Percentiles rank a stretch among this genome's conserved stretches.
Conservation (phyloP, 1,140 invertebrate species). For the Sinella curviseta region DNA sequence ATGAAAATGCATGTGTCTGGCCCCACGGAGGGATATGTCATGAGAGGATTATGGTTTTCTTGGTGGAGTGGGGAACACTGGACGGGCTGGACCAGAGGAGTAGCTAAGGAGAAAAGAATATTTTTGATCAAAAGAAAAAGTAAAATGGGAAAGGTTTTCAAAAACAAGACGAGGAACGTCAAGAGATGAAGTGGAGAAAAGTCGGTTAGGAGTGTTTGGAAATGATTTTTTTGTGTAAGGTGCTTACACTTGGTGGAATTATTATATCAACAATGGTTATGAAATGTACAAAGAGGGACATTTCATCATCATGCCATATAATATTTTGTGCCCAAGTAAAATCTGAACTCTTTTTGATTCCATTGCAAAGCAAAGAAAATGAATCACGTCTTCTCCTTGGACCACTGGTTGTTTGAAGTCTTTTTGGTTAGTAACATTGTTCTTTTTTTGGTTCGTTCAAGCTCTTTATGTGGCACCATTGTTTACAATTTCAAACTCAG, state of each 20-base stretch:
- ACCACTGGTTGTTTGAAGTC: slow-evolving; percentile 13
- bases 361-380: slow-evolving; percentile 32
- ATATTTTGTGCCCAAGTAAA: not conserved
- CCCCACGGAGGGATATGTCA: no score
- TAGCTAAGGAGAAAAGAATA: not conserved
- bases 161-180: not conserved
- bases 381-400: slow-evolving; percentile 30
- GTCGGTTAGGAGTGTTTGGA: not conserved
- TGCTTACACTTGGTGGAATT: no score
- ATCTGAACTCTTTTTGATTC: slow-evolving; percentile 19
- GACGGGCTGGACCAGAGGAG: not conserved
- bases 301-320: not conserved
- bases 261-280: no score
- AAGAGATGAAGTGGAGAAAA: not conserved
- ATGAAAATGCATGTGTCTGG: not conserved
- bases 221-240: no score
- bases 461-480: no score
- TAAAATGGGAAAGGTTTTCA: no score
- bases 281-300: not conserved
- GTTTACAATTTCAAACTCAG: no score
- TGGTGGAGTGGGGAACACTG: no score
- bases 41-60: no score
- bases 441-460: not conserved
- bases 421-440: not conserved
- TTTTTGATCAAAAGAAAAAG: slow-evolving; percentile 8